A percentile compares a stretch with the other conserved stretches of the same genome.
These are phyloP conservation scores for Elgonia sp. DNA, from an alignment of 2,888 invertebrate species.

Conservation along the genomic window DNA sequence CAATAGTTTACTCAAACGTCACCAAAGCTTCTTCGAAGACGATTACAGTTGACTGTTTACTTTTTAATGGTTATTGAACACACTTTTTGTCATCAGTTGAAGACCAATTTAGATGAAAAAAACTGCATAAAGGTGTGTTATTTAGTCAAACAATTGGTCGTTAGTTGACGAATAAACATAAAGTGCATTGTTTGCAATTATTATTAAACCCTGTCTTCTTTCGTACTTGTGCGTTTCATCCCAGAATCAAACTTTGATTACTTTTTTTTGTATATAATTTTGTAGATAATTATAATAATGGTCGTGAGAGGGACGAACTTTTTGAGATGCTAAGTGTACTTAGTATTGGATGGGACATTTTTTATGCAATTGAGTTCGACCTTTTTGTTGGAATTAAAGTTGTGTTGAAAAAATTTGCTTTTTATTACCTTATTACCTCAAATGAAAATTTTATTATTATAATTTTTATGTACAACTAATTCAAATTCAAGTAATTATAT, in stretches of 20 bases:
- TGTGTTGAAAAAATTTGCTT: not conserved
- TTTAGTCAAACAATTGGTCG: too few species aligned
- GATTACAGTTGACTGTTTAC: not conserved
- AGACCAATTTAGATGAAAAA: not conserved
- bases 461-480: too few species aligned
- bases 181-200: too few species aligned
- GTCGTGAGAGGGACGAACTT: not conserved
- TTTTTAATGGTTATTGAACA: too few species aligned
- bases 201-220: too few species aligned
- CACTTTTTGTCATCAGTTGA: too few species aligned
- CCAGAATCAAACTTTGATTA: not conserved
- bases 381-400: conserved; percentile 12
- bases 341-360: not conserved
- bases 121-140: not conserved
- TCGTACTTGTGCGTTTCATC: not conserved
- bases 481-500: too few species aligned
- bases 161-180: too few species aligned
- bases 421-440: not conserved
- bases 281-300: not conserved
- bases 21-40: conserved; percentile 4
- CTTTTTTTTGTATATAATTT: conserved; percentile 58
- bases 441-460: too few species aligned
- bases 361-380: not conserved
- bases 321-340: conserved; percentile 14
- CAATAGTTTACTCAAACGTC: conserved; percentile 1